Evolutionary conservation across 2,797 vertebrate species (phyloP).

Genomic region (Nyctalus aviator): DNA sequence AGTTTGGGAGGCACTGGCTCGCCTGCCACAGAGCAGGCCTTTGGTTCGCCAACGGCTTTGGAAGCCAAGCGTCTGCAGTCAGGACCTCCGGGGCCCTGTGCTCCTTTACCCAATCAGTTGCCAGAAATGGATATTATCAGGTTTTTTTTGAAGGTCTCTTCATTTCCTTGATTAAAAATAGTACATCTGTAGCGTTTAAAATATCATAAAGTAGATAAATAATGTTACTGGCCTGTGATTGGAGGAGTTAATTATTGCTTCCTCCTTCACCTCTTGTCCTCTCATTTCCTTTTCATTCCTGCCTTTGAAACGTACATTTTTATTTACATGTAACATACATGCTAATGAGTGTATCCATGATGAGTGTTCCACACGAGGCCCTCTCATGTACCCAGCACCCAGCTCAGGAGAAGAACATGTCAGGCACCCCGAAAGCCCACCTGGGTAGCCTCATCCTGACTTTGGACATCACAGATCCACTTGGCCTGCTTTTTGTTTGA

Average conservation of each 20-base stretch:
- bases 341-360: neutral
- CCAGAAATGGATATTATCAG: neutral
- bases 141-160: neutral
- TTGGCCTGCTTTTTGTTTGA: neutral
- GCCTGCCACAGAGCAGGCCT: neutral
- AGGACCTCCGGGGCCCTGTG: neutral
- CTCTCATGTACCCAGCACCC: neutral
- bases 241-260: rapidly evolving
- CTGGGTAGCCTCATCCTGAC: neutral
- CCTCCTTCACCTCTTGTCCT: neutral
- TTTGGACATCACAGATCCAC: neutral
- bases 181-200: neutral
- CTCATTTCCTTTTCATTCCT: neutral
- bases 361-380: neutral
- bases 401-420: neutral
- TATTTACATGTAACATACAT: neutral
- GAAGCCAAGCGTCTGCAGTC: neutral
- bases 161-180: neutral
- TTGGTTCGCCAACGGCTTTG: neutral
- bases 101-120: neutral
- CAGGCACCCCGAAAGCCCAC: neutral
- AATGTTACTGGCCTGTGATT: neutral
- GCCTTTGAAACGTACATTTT: neutral
- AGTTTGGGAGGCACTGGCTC: neutral
- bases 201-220: neutral